Conservation (phyloP, 1,140 invertebrate species). For the Phymastichus coffea region DNA sequence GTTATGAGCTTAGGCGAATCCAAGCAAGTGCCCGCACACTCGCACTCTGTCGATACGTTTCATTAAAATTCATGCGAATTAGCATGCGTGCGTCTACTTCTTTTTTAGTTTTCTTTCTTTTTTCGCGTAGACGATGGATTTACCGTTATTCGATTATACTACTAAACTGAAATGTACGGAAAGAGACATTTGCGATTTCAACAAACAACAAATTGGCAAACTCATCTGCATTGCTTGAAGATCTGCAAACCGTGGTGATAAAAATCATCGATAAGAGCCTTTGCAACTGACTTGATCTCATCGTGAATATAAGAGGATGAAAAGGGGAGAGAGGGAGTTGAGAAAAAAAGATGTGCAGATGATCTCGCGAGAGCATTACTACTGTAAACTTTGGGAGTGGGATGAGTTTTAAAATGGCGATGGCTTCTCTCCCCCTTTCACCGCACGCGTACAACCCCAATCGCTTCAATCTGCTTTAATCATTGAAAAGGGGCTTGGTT, state of each 20-base stretch:
- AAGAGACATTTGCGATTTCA: no score
- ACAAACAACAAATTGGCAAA: no score
- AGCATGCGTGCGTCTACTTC: no score
- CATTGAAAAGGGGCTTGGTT: conserved; percentile 51
- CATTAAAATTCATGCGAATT: conserved; percentile 41
- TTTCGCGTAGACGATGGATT: no score
- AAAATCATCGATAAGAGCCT: conserved; percentile 10
- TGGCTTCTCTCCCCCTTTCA: conserved; percentile 25
- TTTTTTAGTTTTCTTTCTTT: no score
- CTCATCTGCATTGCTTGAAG: no score
- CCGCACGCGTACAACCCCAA: conserved; percentile 40
- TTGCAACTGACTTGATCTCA: conserved; percentile 35
- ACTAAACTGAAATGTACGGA: no score
- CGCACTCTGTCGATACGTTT: conserved; percentile 39
- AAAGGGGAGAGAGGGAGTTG: conserved; percentile 8
- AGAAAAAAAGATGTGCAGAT: conserved; percentile 41
- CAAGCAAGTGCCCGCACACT: conserved; percentile 53
- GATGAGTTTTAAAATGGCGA: conserved; percentile 56
- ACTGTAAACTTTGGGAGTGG: no score
- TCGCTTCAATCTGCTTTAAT: conserved; percentile 48
- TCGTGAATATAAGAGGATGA: conserved; percentile 41
- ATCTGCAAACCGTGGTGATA: conserved; percentile 11
- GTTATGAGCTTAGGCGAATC: conserved; percentile 42
- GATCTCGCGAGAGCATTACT: conserved; percentile 35
- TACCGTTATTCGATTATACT: no score